A percentile compares a stretch with the other conserved stretches of the same genome.
phyloP scores from a whole-genome alignment of 2,888 invertebrate species.

The Drosophila sordidula region DNA sequence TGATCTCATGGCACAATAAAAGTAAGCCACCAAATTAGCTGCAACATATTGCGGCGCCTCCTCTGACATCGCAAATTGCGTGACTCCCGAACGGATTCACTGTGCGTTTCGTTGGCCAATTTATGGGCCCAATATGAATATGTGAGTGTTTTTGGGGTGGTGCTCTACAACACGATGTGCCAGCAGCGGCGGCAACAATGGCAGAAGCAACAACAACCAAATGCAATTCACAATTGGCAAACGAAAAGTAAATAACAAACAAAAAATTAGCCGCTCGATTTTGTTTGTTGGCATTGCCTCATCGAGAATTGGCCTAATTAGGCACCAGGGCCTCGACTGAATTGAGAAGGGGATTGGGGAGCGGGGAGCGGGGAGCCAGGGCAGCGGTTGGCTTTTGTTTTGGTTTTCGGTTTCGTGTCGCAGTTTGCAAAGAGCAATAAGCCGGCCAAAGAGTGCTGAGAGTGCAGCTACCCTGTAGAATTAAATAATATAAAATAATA shows the following conservation, averaged over 20 bases:
- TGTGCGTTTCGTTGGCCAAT: conserved; percentile 25
- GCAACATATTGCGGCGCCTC: background rate
- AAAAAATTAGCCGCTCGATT: conserved; percentile 61
- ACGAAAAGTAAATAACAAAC: conserved; percentile 62
- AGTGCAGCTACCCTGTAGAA: conserved; percentile 11
- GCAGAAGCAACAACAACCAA: conserved; percentile 21
- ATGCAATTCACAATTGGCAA: conserved; percentile 53
- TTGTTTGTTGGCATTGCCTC: conserved; percentile 68
- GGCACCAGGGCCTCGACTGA: conserved; percentile 24
- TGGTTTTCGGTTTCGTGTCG: conserved; percentile 65
- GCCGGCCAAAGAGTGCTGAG: background rate
- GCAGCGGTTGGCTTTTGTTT: conserved; percentile 53
- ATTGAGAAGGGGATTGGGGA: background rate
- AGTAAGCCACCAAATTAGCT: background rate
- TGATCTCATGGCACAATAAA: conserved; percentile 1
- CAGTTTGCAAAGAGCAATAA: conserved; percentile 36
- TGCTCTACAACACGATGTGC: conserved; percentile 1
- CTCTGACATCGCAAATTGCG: conserved; percentile 15
- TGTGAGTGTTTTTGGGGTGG: conserved; percentile 4
- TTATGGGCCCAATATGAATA: conserved; percentile 29
- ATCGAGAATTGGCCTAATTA: conserved; percentile 74
- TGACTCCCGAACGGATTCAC: conserved; percentile 18
- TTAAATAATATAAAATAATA: too few species aligned
- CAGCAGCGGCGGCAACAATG: conserved; percentile 6
- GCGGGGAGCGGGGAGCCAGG: background rate